Evolutionary conservation across 1,140 invertebrate species (phyloP).

Genomic region (Atta texana): DNA sequence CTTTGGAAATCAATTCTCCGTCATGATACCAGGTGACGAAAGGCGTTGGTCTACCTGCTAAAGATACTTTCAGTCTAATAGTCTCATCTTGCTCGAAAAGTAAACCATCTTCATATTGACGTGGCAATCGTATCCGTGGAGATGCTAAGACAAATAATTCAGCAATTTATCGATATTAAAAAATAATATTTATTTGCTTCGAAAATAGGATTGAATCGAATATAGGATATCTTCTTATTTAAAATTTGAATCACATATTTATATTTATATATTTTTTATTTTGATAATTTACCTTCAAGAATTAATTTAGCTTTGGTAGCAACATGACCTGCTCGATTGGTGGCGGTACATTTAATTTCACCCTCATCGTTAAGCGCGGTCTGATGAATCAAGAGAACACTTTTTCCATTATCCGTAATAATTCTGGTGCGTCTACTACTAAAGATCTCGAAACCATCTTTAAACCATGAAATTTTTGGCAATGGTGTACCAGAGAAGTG

Average conservation of each 20-base stretch:
- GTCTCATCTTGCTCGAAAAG: constrained; percentile 96
- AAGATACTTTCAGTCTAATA: constrained; percentile 94
- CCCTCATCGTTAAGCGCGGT: constrained; percentile 93
- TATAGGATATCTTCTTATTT: too few relatives aligned
- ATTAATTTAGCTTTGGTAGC: constrained; percentile 91
- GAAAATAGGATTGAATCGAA: too few relatives aligned
- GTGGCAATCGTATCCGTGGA: constrained; percentile 91
- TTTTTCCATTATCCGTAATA: constrained; percentile 91
- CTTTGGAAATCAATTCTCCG: constrained; percentile 89
- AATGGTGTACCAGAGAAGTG: constrained; percentile 93
- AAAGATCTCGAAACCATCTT: constrained; percentile 94
- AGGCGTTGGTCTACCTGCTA: constrained; percentile 95
- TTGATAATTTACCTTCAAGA: constrained; percentile 88
- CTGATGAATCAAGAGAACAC: constrained; percentile 93
- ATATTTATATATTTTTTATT: neutral
- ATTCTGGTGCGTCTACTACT: constrained; percentile 93
- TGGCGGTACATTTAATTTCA: constrained; percentile 95
- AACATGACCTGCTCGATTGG: constrained; percentile 92
- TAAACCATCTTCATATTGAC: constrained; percentile 94
- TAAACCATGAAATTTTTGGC: constrained; percentile 97
- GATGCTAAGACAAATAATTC: constrained; percentile 87
- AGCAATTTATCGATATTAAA: neutral
- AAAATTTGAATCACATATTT: neutral
- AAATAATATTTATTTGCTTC: neutral
- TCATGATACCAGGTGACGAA: constrained; percentile 95